These are phyloP conservation scores for Xanthia icteritia DNA, from an alignment of 2,888 invertebrate species.

Conservation along the genomic window DNA sequence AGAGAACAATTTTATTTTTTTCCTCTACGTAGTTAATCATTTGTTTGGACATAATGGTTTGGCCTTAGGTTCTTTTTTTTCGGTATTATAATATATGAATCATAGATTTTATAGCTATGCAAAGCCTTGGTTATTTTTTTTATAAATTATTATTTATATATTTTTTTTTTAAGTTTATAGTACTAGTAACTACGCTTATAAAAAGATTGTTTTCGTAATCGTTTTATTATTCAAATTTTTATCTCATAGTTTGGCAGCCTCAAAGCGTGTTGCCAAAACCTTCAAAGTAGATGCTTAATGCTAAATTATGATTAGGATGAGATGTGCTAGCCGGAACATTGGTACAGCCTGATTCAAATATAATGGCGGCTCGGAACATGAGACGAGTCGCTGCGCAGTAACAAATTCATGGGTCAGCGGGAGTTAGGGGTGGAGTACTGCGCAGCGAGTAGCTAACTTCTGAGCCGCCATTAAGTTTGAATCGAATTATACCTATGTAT, in stretches of 20 bases:
- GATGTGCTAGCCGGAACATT: not conserved
- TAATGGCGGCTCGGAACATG: too few species aligned
- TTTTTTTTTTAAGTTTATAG: not conserved
- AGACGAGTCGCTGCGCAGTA: too few species aligned
- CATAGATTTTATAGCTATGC: constrained; percentile 32
- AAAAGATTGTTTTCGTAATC: not conserved
- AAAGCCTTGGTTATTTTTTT: constrained; percentile 4
- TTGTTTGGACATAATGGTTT: constrained; percentile 56
- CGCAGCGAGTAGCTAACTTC: too few species aligned
- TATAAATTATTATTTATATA: too few species aligned
- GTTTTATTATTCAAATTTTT: constrained; percentile 13
- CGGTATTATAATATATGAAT: constrained; percentile 32
- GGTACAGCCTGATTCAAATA: too few species aligned
- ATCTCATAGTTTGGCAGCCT: not conserved
- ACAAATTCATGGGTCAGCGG: too few species aligned
- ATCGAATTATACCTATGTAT: too few species aligned
- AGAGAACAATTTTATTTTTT: constrained; percentile 65
- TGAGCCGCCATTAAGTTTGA: too few species aligned
- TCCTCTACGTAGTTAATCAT: constrained; percentile 58
- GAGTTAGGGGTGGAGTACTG: too few species aligned
- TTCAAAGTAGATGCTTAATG: not conserved
- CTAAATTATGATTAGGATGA: not conserved
- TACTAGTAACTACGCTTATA: not conserved
- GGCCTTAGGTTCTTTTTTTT: constrained; percentile 46
- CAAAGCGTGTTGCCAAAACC: too few species aligned